These are phyloP conservation scores for Pterostichus niger DNA, from an alignment of 2,888 invertebrate species.

Conservation along the genomic window DNA sequence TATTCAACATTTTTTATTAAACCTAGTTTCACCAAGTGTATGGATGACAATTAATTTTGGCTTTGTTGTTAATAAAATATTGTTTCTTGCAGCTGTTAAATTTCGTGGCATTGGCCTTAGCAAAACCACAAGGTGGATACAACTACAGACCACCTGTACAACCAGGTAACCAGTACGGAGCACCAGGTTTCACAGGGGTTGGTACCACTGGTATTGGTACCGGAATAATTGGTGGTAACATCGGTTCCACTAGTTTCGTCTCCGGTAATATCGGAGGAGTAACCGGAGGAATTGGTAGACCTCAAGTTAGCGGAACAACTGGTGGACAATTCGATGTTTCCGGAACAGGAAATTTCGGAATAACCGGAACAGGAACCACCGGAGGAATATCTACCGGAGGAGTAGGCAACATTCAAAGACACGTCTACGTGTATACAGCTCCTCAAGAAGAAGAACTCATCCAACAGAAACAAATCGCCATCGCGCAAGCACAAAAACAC, in stretches of 20 bases:
- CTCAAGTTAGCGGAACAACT: background rate
- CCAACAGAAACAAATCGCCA: constrained; percentile 72
- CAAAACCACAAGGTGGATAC: constrained; percentile 80
- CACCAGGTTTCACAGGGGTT: constrained; percentile 6
- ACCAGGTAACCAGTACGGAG: constrained; percentile 23
- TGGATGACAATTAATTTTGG: too few species aligned
- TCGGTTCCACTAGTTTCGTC: background rate
- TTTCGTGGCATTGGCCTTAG: constrained; percentile 78
- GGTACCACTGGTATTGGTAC: constrained; percentile 8
- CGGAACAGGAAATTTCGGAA: constrained; percentile 10
- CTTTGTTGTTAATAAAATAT: too few species aligned
- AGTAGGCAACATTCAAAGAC: constrained; percentile 68
- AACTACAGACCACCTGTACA: constrained; percentile 70
- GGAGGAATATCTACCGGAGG: constrained; percentile 10
- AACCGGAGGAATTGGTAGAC: background rate
- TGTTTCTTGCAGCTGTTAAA: constrained; percentile 47
- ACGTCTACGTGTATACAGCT: constrained; percentile 74
- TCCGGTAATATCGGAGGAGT: background rate
- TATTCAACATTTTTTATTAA: too few species aligned
- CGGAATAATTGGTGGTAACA: constrained; percentile 32
- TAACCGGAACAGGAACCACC: background rate
- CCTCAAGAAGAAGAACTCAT: constrained; percentile 73
- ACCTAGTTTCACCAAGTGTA: too few species aligned
- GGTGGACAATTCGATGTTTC: background rate
- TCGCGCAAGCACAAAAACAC: constrained; percentile 74